Percentiles rank a stretch among this genome's conserved stretches.
Conservation (phyloP, 2,797 vertebrate species). For the Danio albolineatus region DNA sequence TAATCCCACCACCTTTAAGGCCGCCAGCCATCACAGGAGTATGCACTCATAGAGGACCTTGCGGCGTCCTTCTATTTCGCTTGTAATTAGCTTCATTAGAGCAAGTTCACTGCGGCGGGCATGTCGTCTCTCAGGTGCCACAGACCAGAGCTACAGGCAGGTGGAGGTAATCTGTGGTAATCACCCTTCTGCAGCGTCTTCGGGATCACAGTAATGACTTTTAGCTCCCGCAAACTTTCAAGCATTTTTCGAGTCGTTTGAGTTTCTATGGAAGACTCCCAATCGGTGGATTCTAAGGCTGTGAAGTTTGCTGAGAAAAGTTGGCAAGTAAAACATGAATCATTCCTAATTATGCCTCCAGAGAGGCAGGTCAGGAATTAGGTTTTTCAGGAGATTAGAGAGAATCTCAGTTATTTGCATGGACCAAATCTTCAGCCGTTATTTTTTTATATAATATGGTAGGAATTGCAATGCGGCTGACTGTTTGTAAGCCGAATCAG, state of each 20-base stretch:
- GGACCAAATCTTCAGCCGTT: constrained; percentile 33
- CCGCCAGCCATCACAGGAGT: not conserved
- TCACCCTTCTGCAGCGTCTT: constrained; percentile 46
- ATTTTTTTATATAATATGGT: constrained; percentile 37
- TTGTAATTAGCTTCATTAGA: constrained; percentile 62
- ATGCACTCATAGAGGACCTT: constrained; percentile 4
- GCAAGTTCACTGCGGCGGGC: constrained; percentile 43
- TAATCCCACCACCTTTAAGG: not conserved
- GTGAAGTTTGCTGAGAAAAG: constrained; percentile 44
- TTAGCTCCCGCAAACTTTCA: constrained; percentile 31
- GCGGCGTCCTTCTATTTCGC: constrained; percentile 47
- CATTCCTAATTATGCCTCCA: constrained; percentile 52
- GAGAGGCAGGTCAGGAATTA: constrained; percentile 51
- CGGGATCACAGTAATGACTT: constrained; percentile 39
- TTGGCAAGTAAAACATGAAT: constrained; percentile 40
- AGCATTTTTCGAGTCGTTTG: constrained; percentile 36
- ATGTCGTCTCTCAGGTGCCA: constrained; percentile 45
- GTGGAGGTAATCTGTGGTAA: constrained; percentile 67
- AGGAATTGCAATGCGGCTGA: not conserved
- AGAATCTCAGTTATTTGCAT: constrained; percentile 19
- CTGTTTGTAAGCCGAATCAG: not conserved
- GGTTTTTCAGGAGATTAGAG: constrained; percentile 21
- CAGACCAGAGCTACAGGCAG: constrained; percentile 51
- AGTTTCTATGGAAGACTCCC: constrained; percentile 22
- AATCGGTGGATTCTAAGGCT: constrained; percentile 26